Base-by-base conservation (phyloP, 1,140 invertebrate genomes). In the Trichogramma pretiosum region DNA sequence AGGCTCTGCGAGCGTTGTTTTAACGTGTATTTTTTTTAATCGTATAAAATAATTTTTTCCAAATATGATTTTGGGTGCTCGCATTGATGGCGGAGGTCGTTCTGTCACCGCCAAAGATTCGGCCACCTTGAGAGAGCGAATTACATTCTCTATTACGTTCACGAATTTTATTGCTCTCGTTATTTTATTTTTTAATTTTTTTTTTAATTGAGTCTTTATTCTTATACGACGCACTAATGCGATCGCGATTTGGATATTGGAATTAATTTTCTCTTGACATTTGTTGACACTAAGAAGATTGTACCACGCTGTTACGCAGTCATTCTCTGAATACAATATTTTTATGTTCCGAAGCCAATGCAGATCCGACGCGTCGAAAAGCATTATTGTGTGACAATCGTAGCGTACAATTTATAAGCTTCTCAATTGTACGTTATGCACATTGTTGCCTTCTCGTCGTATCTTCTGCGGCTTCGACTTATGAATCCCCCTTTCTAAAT, bases 71-170 rank as follows among this genome's bases (percentile, higher is more conserved):
- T 21, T 33, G 49, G 48, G 55, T 57, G 64, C 64, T 67, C 56
- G 65, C 65, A 69, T 69, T 68, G 67, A 69, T 64, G 57, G 63
- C 57, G 54, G 59, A 58, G 65, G 62, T 70, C 63, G 66, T 66
- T 66, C 54, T 64, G 62, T 60, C 50, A 60, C 57, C 62, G 56
- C 63, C 66, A 70, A 67, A 68, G 68, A 68, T 65, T 61, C 36
- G 63, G 68, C 68, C 69, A 63, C 65, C 68, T 70, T 70, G 68
- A n/a, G n/a, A n/a, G n/a, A n/a, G n/a, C n/a, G n/a, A n/a, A 68
- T 67, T 63, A 43, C 55, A 56, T 30, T 56, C 57, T 56, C 17
- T 44, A 40, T 28, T 11, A 28, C 5, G 5, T 28, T 28, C 24
- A 11, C 24, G 24, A 28, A 28, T 28, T 11, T 5, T 28, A 11